Evolutionary conservation across 1,140 invertebrate species (phyloP), one percentile per base, ranked within the genome.

Genomic region (Prorops nasuta): DNA sequence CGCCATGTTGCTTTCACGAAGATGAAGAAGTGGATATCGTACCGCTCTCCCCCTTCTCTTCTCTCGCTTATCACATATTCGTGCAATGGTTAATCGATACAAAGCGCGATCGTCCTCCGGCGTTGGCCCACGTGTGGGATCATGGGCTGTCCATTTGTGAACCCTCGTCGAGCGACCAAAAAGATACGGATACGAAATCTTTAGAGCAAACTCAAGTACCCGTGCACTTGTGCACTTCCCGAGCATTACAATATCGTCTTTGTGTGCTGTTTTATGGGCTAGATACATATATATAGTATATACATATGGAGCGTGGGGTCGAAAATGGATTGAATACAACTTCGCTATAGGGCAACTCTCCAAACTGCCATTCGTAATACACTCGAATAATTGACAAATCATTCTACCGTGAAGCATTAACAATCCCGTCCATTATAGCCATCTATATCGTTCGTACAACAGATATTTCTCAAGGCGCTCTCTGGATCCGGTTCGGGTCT

Each of bases 1-100:
- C 58, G 49, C 52, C 43, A 56, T 61, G 60, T 61, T 56, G 59
- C 60, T 60, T 61, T 49, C 50, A 60, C 56, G 56, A 60, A 34
- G 46, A 40, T 49, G 32, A 53, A 56, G 57, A 61, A 53, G 54
- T 61, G 59, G 59, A 58, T n/a, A n/a, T 61, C 59, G 60, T 56
- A 22, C 46, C 56, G 37, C 39, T 50, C 43, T 32, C 44, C 50
- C 43, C 40, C 44, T 47, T 54, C 10, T 6, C 24, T 6, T 6
- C 24, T 4, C 24, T 4, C 24, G 24, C 24, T 4, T 10, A 10
- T 28, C 24, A 28, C 10, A 28, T 28, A 6, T 28, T 10, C 24
- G 24, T 10, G 24, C 4, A 28, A 28, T 6, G 24, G 10, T 28
- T 28, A 28, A 28, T 28, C 10, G 10, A 28, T 6, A 4, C 4